Conservation (phyloP, 2,797 vertebrate species). For the Simalia tracyae region DNA sequence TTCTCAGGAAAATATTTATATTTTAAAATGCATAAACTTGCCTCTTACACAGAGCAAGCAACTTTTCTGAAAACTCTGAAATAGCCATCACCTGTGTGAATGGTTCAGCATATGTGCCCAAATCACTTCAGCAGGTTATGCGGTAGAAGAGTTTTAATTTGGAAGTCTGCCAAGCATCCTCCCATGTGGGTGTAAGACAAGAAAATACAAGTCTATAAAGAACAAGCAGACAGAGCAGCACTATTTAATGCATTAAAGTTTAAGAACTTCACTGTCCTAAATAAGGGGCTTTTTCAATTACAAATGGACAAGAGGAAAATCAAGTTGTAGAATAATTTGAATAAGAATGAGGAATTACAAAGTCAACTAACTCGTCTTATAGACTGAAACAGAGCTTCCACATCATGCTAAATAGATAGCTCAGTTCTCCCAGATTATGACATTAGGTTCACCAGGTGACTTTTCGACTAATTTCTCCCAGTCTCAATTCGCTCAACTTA, state of each 20-base stretch:
- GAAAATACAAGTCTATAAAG: constrained; percentile 18
- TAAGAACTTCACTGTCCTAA: neutral
- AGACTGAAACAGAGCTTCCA: neutral
- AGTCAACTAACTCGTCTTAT: neutral
- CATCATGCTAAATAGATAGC: neutral
- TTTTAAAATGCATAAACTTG: neutral
- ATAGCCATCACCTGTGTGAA: neutral
- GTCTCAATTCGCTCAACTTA: neutral
- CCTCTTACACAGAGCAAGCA: neutral
- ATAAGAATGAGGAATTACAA: neutral
- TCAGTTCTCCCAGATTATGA: neutral
- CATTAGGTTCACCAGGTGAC: neutral
- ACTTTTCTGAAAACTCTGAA: neutral
- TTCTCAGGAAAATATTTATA: neutral
- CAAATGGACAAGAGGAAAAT: neutral
- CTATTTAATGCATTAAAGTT: neutral
- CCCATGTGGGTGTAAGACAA: constrained; percentile 14
- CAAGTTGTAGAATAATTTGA: neutral
- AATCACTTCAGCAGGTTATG: neutral
- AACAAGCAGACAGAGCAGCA: constrained; percentile 2
- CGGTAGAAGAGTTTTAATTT: neutral
- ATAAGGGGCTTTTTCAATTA: neutral
- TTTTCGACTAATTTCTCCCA: neutral
- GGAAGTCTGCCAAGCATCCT: constrained; percentile 9
- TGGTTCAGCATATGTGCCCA: neutral